These are phyloP conservation scores for Paramisgurnus dabryanus DNA, from an alignment of 2,113 vertebrate species.

Conservation along the genomic window DNA sequence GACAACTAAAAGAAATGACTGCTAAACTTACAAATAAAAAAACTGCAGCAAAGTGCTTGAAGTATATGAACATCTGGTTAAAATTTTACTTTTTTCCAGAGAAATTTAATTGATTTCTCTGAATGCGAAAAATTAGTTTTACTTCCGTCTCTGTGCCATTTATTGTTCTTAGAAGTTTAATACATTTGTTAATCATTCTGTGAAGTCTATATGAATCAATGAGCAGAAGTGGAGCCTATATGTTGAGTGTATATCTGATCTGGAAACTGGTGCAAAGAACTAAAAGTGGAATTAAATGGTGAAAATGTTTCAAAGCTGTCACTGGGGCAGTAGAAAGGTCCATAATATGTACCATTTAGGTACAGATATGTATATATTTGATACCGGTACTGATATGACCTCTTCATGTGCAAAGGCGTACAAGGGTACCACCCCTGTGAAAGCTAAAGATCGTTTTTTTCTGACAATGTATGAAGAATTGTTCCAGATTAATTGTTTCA, in stretches of 20 bases:
- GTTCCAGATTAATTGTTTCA: conserved; percentile 1
- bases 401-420: too few relatives aligned
- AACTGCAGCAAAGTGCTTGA: background rate
- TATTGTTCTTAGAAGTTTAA: background rate
- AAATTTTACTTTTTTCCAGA: conserved; percentile 4
- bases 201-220: background rate
- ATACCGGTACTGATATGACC: too few relatives aligned
- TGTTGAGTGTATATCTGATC: background rate
- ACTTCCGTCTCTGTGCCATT: background rate
- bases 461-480: too few relatives aligned
- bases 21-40: background rate
- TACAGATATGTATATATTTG: too few relatives aligned
- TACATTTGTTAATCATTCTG: conserved; percentile 28
- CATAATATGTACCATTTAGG: too few relatives aligned
- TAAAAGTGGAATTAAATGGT: background rate
- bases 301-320: too few relatives aligned
- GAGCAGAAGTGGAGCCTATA: background rate
- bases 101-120: background rate
- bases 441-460: too few relatives aligned
- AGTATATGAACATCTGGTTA: conserved; percentile 5
- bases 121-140: conserved; percentile 6
- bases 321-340: too few relatives aligned
- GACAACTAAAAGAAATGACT: background rate
- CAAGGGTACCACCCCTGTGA: too few relatives aligned
- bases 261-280: background rate